Conservation (phyloP, 92 coral and sea anemone genomes). For the Chrysogorgia sp. region DNA sequence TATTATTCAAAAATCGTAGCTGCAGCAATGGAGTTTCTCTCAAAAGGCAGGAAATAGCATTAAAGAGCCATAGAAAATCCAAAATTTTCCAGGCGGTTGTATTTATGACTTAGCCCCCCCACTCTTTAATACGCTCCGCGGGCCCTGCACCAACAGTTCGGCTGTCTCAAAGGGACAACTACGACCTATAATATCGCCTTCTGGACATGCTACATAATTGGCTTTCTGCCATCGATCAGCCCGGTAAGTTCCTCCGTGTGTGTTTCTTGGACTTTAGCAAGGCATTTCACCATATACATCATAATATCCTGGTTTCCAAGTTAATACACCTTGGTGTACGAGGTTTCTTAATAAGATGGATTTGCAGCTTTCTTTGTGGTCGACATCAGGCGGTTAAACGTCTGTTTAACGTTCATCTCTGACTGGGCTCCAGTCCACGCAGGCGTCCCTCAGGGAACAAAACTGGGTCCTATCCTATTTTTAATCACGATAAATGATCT, state of each 20-base stretch:
- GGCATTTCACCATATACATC: neutral
- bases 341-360: conserved; percentile 23
- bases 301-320: conserved; percentile 23
- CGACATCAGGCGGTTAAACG: conserved; percentile 41
- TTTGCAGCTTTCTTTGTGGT: conserved; percentile 35
- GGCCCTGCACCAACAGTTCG: neutral
- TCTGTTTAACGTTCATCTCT: no score
- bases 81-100: no score
- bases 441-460: no score
- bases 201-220: conserved; percentile 1
- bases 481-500: no score
- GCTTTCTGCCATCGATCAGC: conserved; percentile 27
- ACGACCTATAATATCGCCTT: conserved; percentile 16
- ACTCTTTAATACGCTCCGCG: no score
- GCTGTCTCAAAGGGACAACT: conserved; percentile 31
- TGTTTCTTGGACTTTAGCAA: conserved; percentile 29
- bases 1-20: no score
- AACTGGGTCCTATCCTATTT: no score
- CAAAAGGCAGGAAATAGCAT: no score
- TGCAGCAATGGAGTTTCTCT: no score
- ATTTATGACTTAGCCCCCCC: no score
- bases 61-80: no score
- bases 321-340: conserved; percentile 21
- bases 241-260: conserved; percentile 10
- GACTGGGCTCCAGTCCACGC: no score